Conservation (phyloP, 37 sponge, comb jelly and placozoan species). For the Ianthella basta region DNA sequence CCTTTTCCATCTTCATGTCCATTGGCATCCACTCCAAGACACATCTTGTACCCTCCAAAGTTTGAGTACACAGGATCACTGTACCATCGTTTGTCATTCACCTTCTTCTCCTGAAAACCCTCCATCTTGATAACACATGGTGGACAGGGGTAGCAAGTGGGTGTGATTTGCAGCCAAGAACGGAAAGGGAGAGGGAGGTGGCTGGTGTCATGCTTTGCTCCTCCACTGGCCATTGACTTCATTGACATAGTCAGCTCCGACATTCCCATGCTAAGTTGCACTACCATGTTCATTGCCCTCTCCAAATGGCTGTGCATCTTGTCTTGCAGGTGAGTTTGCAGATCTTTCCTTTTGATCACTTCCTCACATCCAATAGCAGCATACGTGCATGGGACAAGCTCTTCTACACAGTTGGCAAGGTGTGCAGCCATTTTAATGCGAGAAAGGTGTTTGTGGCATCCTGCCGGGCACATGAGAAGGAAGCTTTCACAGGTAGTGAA, state of each 20-base stretch:
- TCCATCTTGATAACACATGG: conserved; percentile 23
- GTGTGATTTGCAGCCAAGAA: background rate
- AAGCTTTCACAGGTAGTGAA: background rate
- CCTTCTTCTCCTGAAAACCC: conserved; percentile 13
- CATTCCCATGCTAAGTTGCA: no score
- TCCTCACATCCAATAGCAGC: conserved; percentile 26
- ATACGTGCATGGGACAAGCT: no score
- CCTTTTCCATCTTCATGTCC: conserved; percentile 19
- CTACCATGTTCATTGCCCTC: no score
- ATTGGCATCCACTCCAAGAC: conserved; percentile 45
- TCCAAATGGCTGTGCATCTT: no score
- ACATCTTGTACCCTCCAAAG: conserved; percentile 53
- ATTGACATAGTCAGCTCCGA: background rate
- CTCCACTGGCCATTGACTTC: no score
- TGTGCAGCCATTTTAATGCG: no score
- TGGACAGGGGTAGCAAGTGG: conserved; percentile 23
- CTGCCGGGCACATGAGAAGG: conserved; percentile 9
- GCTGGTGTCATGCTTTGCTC: no score
- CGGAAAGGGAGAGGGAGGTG: no score
- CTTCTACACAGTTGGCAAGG: no score
- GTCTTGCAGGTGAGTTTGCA: conserved; percentile 5
- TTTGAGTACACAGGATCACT: conserved; percentile 54
- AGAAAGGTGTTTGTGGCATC: no score
- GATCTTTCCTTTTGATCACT: background rate
- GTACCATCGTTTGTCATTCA: conserved; percentile 24